These are phyloP conservation scores for Drosophila bunnanda DNA, from an alignment of 2,888 invertebrate genomes.

Conservation along the genomic window DNA sequence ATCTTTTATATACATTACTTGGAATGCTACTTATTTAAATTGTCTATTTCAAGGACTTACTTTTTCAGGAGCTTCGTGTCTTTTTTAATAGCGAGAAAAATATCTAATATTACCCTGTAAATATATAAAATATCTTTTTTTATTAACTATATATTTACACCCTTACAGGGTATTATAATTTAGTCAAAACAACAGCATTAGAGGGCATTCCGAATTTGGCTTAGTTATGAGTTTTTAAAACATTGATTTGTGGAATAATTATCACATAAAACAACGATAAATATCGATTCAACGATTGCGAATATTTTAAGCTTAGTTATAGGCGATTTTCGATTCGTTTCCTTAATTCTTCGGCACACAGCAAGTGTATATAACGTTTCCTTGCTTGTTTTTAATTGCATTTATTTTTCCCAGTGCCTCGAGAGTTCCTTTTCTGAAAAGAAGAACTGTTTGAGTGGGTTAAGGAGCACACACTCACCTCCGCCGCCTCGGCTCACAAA, in stretches of 20 bases:
- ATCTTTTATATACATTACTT: not conserved
- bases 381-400: no score
- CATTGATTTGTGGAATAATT: no score
- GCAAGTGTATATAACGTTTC: no score
- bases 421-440: not conserved
- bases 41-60: not conserved
- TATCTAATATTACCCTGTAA: accelerated
- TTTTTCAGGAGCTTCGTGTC: not conserved
- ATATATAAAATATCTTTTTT: not conserved
- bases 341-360: no score
- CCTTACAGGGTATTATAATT: no score
- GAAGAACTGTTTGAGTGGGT: constrained; percentile 24
- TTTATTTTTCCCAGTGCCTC: not conserved
- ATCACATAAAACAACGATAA: no score
- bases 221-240: no score
- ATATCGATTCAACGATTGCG: no score
- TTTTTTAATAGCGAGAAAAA: not conserved
- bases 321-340: no score
- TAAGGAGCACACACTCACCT: constrained; percentile 42
- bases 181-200: no score
- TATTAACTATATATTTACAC: not conserved
- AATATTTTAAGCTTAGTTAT: no score
- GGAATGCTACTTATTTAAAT: not conserved
- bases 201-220: no score
- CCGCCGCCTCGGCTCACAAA: constrained; percentile 33